Percentiles rank a stretch among this genome's conserved stretches.
Evolutionary conservation across 2,888 invertebrate genomes (phyloP).

Genomic region (Orthonychiurus folsomi): DNA sequence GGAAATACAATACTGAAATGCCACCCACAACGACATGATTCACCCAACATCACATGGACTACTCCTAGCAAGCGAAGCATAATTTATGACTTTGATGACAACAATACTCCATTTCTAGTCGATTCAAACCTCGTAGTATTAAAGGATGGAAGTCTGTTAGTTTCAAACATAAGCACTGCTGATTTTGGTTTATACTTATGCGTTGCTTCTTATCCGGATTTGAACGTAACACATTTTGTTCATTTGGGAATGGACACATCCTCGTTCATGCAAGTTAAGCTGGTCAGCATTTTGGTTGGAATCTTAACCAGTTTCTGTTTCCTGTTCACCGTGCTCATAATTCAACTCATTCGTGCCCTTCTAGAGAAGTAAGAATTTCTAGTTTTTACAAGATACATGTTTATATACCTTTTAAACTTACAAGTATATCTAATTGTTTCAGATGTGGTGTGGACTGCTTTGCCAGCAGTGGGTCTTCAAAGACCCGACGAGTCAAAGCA

Average conservation of each 20-base stretch:
- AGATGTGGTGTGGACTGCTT: conserved; percentile 35
- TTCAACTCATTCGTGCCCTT: conserved; percentile 64
- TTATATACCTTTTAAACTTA: too few relatives aligned
- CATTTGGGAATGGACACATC: conserved; percentile 74
- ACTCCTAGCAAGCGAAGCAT: conserved; percentile 46
- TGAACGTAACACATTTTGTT: conserved; percentile 63
- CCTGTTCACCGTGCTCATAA: conserved; percentile 65
- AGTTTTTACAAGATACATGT: too few relatives aligned
- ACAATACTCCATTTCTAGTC: too few relatives aligned
- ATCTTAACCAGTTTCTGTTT: conserved; percentile 69
- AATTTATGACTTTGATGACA: neutral
- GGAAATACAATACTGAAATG: conserved; percentile 64
- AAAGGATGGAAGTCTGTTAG: conserved; percentile 64
- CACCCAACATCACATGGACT: conserved; percentile 75
- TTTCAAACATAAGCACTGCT: conserved; percentile 53
- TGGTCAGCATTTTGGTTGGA: conserved; percentile 74
- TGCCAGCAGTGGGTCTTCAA: conserved; percentile 40
- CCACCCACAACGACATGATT: conserved; percentile 64
- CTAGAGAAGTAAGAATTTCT: conserved; percentile 59
- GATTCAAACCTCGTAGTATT: conserved; percentile 6
- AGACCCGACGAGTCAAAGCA: conserved; percentile 64
- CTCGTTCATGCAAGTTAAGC: conserved; percentile 71
- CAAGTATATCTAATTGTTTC: conserved; percentile 14
- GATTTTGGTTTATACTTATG: conserved; percentile 81
- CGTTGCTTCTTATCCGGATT: conserved; percentile 69